A percentile compares a stretch with the other conserved stretches of the same genome.
Evolutionary conservation across 2,113 vertebrate species (phyloP).

Genomic region (Chrysochloris asiatica): DNA sequence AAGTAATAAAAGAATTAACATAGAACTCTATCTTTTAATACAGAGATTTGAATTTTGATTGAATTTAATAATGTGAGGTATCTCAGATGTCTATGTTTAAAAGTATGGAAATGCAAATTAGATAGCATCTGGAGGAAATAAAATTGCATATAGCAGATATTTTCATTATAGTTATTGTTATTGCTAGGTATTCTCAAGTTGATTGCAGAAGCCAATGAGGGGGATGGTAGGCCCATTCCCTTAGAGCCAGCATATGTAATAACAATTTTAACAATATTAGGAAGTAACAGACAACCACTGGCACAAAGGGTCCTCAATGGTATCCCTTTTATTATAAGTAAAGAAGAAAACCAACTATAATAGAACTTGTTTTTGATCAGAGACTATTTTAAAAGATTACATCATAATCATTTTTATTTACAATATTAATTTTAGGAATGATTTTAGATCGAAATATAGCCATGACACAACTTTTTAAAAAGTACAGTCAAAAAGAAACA

Average conservation of each 20-base stretch:
- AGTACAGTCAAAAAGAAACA: not conserved
- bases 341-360: not conserved
- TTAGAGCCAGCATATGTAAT: not conserved
- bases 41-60: slow-evolving; percentile 23
- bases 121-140: not conserved
- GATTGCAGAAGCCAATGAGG: not conserved
- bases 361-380: not conserved
- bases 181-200: not conserved
- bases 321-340: not conserved
- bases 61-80: not conserved
- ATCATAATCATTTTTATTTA: slow-evolving; percentile 7
- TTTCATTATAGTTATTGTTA: not conserved
- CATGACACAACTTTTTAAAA: not conserved
- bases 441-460: slow-evolving; percentile 30
- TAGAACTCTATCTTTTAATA: slow-evolving; percentile 6
- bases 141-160: not conserved
- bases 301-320: not conserved
- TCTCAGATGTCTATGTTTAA: not conserved
- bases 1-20: not conserved
- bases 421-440: not conserved
- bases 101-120: not conserved
- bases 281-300: not conserved
- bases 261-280: not conserved
- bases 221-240: not conserved
- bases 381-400: not conserved